phyloP scores from a whole-genome alignment of 2,113 vertebrate species.

The Cynopterus brachyotis region DNA sequence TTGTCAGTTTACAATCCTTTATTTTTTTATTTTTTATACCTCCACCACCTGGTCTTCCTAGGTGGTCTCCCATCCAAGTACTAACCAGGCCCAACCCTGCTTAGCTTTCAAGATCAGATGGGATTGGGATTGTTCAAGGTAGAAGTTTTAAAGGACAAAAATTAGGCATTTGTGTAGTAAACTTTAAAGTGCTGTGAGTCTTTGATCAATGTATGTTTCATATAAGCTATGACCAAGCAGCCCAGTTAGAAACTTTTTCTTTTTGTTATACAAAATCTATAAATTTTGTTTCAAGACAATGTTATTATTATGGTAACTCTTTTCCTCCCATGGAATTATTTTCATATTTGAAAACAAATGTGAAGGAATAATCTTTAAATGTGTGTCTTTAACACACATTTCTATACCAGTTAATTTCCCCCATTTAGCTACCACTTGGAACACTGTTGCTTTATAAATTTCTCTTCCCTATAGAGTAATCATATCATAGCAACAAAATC shows the following conservation, averaged over 20 bases:
- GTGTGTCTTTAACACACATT: not conserved
- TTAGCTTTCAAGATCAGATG: no score
- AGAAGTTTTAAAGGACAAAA: conserved; percentile 37
- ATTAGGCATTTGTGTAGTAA: not conserved
- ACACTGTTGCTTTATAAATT: not conserved
- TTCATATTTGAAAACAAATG: conserved; percentile 38
- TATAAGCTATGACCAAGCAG: not conserved
- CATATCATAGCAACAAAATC: not conserved
- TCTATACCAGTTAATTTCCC: not conserved
- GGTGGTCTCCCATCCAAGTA: no score
- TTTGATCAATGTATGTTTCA: not conserved
- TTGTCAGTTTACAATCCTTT: no score
- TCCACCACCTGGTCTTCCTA: no score
- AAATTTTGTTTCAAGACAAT: conserved; percentile 50
- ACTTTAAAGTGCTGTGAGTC: not conserved
- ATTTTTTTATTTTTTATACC: no score
- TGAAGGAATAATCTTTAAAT: not conserved
- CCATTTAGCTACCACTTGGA: not conserved
- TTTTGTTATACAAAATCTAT: not conserved
- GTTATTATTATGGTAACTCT: not conserved
- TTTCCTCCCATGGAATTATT: not conserved
- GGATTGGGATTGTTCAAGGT: not conserved
- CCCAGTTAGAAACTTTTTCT: not conserved
- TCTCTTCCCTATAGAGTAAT: not conserved
- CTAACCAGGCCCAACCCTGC: no score